phyloP scores from a whole-genome alignment of 2,797 vertebrate genomes.

The Erpetoichthys calabaricus region DNA sequence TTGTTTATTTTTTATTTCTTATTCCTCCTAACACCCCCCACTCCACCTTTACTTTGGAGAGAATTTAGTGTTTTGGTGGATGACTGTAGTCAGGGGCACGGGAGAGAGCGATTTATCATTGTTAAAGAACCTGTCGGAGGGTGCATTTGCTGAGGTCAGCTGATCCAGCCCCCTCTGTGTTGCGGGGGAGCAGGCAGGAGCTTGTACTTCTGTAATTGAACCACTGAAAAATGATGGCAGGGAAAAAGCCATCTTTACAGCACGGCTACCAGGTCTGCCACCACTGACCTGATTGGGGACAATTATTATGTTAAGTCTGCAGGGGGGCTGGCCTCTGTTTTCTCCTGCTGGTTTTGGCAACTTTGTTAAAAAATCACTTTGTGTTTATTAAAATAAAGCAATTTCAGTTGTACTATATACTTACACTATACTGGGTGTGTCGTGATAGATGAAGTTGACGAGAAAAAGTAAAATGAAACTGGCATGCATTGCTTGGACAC shows the following conservation, averaged over 20 bases:
- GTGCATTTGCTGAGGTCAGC: constrained; percentile 45
- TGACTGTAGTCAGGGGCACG: constrained; percentile 8
- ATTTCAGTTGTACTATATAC: no score
- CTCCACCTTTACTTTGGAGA: constrained; percentile 6
- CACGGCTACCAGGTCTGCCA: neutral
- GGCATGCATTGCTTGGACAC: no score
- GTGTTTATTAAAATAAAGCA: no score
- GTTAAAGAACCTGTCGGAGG: constrained; percentile 59
- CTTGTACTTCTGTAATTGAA: constrained; percentile 40
- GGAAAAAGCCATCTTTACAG: constrained; percentile 6
- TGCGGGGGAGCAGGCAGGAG: constrained; percentile 24
- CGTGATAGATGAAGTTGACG: no score
- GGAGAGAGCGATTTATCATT: constrained; percentile 56
- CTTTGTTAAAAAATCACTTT: neutral
- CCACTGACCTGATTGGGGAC: neutral
- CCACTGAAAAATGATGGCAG: constrained; percentile 36
- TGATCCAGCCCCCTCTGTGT: constrained; percentile 28
- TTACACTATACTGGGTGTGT: no score
- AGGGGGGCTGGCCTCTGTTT: neutral
- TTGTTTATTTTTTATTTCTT: neutral
- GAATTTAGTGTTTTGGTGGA: constrained; percentile 7
- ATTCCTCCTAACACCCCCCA: no score
- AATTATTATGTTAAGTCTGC: neutral
- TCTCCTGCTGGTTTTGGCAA: neutral
- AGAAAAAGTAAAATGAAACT: no score